Conservation (phyloP, 2,113 vertebrate species). For the Tonatia bakeri region DNA sequence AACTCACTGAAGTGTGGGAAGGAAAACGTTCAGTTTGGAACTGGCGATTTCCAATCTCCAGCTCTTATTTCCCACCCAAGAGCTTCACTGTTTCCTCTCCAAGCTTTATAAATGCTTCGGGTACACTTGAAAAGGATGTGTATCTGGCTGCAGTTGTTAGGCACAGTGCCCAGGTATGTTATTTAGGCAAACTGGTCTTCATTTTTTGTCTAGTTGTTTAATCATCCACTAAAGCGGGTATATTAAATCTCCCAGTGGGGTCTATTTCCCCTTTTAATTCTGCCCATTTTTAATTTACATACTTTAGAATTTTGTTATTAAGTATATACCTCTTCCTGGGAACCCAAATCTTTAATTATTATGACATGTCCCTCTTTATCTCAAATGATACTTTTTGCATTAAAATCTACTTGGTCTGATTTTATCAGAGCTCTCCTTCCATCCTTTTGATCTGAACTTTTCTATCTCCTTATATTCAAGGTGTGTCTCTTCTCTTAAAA, state of each 20-base stretch:
- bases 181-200: background rate
- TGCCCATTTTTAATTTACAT: background rate
- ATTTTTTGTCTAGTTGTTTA: background rate
- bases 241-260: background rate
- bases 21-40: background rate
- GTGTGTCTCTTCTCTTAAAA: background rate
- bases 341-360: background rate
- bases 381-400: background rate
- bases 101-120: background rate
- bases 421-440: background rate
- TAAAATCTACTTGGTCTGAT: constrained; percentile 17
- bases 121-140: background rate
- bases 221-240: background rate
- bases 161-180: background rate
- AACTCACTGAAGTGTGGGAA: background rate
- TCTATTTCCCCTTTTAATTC: background rate
- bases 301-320: background rate
- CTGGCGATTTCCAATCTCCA: background rate
- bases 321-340: background rate
- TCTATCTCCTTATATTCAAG: background rate
- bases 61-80: background rate
- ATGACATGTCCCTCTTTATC: background rate
- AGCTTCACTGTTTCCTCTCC: background rate
- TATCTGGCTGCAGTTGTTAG: background rate
- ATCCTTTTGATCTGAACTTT: background rate